Base-by-base conservation (phyloP, 30 jellyfish, hydroid and myxozoan species). In the Pelagia noctiluca region DNA sequence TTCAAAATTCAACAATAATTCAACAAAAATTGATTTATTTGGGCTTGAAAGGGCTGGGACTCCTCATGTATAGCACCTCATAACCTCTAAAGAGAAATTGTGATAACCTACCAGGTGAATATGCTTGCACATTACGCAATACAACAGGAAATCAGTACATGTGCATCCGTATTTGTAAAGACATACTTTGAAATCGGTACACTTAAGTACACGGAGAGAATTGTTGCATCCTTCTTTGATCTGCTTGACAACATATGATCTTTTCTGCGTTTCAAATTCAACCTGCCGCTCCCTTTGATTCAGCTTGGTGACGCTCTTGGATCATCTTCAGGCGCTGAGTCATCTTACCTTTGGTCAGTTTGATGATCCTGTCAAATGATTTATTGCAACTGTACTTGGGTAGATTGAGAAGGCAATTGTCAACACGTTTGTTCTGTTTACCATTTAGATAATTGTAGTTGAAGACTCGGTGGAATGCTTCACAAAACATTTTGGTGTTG, bases 391-490 rank as follows among this genome's bases (percentile, higher is more conserved):
- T 75, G 1, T 21, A 34, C 33, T 75, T 50, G 75, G 24, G 12
- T 30, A 75, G 77, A 3, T 75, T 50, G 34, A 48, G 29, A 32
- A 75, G 86, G 76, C 86, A 75, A 29, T 29, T 38, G 35, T 75
- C 86, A 22, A 75, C 73, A 47, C 76, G 34, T 21, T 54, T 21
- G 38, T 75, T 75, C 4, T 26, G 18, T 75, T 48, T 75, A 60
- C 75, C 86, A 21, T 75, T 32, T 8, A 42, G 86, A 30, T 75
- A 75, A 30, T 25, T 75, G 75, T 75, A 75, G 28, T 75, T 75
- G 24, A 75, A 32, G 52, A 75, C 86, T 26, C 86, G 60, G 23
- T 75, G 86, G 75, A 75, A n/a, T n/a, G n/a, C n/a, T n/a, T n/a
- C n/a, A n/a, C n/a, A n/a, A n/a, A n/a, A n/a, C n/a, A n/a, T n/a